A percentile compares a stretch with the other conserved stretches of the same genome.
Conservation (phyloP, 2,797 vertebrate genomes). For the Semotilus atromaculatus region DNA sequence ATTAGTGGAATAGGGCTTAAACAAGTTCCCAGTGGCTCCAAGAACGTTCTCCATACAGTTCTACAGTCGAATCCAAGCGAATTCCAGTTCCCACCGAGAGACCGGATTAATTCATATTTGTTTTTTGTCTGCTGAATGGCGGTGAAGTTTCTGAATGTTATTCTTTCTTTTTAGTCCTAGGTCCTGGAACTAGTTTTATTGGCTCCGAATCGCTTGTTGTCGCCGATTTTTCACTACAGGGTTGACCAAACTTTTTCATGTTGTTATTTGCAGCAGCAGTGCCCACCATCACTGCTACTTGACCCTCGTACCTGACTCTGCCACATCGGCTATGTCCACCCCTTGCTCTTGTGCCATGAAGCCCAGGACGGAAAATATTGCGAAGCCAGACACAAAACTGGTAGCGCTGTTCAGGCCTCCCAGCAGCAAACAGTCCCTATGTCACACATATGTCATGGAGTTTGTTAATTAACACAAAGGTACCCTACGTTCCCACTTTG, state of each 20-base stretch:
- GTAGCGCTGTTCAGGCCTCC: conserved; percentile 99
- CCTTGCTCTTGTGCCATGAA: conserved; percentile 99
- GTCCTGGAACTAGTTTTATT: conserved; percentile 47
- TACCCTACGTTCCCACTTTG: conserved; percentile 76
- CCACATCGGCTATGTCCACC: conserved; percentile 99
- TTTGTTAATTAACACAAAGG: conserved; percentile 97
- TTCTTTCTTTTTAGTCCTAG: conserved; percentile 66
- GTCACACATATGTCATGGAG: conserved; percentile 99
- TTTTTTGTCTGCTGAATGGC: conserved; percentile 71
- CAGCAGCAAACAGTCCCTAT: conserved; percentile 99
- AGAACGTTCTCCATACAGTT: conserved; percentile 51
- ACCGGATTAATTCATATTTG: conserved; percentile 27
- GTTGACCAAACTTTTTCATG: conserved; percentile 56
- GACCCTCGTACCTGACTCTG: conserved; percentile 99
- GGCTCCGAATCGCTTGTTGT: conserved; percentile 55
- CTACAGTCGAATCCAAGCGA: conserved; percentile 55
- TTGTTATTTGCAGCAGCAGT: conserved; percentile 87
- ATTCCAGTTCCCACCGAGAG: conserved; percentile 27
- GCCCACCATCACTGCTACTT: conserved; percentile 96
- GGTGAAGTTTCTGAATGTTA: conserved; percentile 70
- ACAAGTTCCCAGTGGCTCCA: conserved; percentile 55
- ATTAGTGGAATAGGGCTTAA: conserved; percentile 49
- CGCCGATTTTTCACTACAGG: conserved; percentile 44
- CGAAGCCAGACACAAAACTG: conserved; percentile 98
- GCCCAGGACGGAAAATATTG: conserved; percentile 96